These are phyloP conservation scores for Lepeophtheirus nordmannii DNA, from an alignment of 2,888 invertebrate genomes.

Conservation along the genomic window DNA sequence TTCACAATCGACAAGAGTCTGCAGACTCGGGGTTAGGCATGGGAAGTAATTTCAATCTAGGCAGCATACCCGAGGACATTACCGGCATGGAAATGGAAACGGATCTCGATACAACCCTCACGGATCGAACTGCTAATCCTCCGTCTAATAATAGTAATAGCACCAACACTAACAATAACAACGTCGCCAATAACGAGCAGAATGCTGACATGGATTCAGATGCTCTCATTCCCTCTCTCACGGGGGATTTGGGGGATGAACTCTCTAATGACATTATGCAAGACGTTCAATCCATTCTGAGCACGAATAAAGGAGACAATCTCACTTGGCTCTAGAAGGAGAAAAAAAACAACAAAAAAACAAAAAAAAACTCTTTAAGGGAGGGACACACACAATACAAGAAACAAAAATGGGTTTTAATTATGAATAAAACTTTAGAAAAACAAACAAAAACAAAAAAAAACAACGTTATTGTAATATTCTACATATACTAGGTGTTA, in stretches of 20 bases:
- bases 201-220: neutral
- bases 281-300: neutral
- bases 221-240: neutral
- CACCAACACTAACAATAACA: neutral
- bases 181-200: neutral
- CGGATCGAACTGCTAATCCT: neutral
- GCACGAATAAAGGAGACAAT: too few species aligned
- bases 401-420: too few species aligned
- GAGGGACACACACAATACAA: too few species aligned
- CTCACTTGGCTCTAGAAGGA: neutral
- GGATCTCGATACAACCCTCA: conserved; percentile 22
- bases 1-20: conserved; percentile 59
- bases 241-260: conserved; percentile 14
- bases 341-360: neutral
- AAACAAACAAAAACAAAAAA: neutral
- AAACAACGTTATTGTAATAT: neutral
- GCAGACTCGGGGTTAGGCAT: conserved; percentile 68
- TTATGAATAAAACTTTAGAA: too few species aligned
- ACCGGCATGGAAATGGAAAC: conserved; percentile 22
- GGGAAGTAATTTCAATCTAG: conserved; percentile 32
- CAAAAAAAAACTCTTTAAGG: too few species aligned
- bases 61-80: conserved; percentile 21
- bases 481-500: neutral
- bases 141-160: neutral
- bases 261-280: conserved; percentile 10